A percentile compares a stretch with the other conserved stretches of the same genome.
These are phyloP conservation scores for Pseudomyrmex sp. DNA, from an alignment of 1,140 invertebrate species.

Conservation along the genomic window DNA sequence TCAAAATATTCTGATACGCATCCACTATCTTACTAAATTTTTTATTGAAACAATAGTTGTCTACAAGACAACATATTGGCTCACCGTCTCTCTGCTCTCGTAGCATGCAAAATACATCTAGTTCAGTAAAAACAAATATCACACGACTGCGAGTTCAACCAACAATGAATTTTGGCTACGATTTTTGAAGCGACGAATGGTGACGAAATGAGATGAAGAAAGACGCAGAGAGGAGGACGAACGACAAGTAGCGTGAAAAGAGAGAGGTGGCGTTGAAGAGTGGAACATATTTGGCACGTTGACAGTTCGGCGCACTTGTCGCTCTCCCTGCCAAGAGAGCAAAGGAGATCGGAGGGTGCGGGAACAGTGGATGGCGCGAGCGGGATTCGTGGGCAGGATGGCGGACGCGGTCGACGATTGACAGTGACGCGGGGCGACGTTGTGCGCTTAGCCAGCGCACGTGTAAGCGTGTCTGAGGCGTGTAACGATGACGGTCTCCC, in stretches of 20 bases:
- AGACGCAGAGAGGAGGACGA: background rate
- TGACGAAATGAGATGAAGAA: background rate
- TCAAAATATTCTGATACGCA: too few relatives aligned
- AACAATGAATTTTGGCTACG: constrained; percentile 27
- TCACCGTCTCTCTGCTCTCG: constrained; percentile 20
- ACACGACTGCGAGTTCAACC: background rate
- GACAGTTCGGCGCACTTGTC: constrained; percentile 76
- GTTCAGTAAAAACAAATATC: constrained; percentile 8
- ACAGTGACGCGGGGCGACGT: constrained; percentile 76
- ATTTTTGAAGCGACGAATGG: constrained; percentile 14
- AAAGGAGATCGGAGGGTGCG: constrained; percentile 21
- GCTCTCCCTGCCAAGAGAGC: constrained; percentile 57
- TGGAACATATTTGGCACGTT: constrained; percentile 70
- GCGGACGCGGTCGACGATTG: constrained; percentile 60
- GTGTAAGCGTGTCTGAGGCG: constrained; percentile 67
- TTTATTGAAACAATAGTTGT: background rate
- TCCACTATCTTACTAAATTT: background rate
- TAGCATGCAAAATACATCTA: background rate
- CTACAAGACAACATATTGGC: background rate
- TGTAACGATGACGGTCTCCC: constrained; percentile 78
- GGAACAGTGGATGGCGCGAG: constrained; percentile 31
- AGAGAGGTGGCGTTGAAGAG: constrained; percentile 52
- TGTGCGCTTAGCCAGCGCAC: constrained; percentile 64
- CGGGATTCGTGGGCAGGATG: background rate
- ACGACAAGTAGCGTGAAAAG: constrained; percentile 30